Evolutionary conservation across 2,888 invertebrate species (phyloP).

Genomic region (Trissoscelio sp.): DNA sequence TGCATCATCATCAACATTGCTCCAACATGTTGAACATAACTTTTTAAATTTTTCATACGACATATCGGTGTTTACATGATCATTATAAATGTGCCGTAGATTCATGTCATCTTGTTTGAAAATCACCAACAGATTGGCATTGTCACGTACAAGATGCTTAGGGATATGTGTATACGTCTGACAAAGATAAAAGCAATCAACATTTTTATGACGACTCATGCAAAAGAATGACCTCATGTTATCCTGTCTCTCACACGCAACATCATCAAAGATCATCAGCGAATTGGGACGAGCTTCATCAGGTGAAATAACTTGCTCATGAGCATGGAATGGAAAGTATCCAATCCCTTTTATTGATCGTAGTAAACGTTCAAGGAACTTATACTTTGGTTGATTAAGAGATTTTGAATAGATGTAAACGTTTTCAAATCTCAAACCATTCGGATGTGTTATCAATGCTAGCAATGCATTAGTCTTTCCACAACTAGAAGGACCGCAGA

Average conservation of each 20-base stretch:
- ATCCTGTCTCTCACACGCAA: constrained; percentile 6
- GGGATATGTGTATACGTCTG: constrained; percentile 4
- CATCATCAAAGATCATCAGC: constrained; percentile 52
- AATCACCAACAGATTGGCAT: neutral
- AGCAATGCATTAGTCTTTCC: constrained; percentile 70
- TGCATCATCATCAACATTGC: constrained; percentile 10
- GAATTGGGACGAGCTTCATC: constrained; percentile 19
- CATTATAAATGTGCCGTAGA: constrained; percentile 1
- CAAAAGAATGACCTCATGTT: constrained; percentile 53
- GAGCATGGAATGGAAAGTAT: constrained; percentile 46
- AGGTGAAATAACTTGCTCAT: constrained; percentile 22
- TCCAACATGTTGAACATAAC: constrained; percentile 3
- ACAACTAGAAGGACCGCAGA: constrained; percentile 15
- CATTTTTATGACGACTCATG: constrained; percentile 67
- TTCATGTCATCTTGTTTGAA: neutral
- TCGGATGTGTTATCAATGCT: constrained; percentile 75
- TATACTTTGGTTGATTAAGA: constrained; percentile 63
- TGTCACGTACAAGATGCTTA: constrained; percentile 2
- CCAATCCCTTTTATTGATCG: constrained; percentile 59
- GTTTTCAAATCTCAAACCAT: constrained; percentile 79
- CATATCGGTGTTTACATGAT: neutral
- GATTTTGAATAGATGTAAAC: constrained; percentile 77
- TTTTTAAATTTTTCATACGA: constrained; percentile 68
- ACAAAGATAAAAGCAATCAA: constrained; percentile 69
- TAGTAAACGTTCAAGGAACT: constrained; percentile 70